Evolutionary conservation across 2,888 invertebrate genomes (phyloP).

Genomic region (Apotomis turbidana): DNA sequence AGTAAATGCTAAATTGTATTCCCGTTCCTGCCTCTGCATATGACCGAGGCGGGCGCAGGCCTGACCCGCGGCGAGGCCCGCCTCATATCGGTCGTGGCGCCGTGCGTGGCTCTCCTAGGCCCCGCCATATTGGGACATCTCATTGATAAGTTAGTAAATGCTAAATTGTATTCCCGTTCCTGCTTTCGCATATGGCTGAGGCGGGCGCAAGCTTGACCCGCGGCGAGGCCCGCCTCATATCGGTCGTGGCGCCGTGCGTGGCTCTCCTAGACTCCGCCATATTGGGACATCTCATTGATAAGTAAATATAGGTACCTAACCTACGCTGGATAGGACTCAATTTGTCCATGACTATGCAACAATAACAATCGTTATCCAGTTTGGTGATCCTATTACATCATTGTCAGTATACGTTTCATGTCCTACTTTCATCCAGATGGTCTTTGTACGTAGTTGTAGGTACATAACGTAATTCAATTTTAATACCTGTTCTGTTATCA

Average conservation of each 20-base stretch:
- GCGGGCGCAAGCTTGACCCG: constrained; percentile 87
- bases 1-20: constrained; percentile 79
- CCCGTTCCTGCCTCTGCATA: constrained; percentile 91
- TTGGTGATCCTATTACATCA: constrained; percentile 8
- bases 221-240: constrained; percentile 90
- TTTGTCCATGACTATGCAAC: constrained; percentile 6
- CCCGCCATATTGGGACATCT: constrained; percentile 90
- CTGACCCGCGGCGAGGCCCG: constrained; percentile 89
- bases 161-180: constrained; percentile 86
- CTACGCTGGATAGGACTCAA: constrained; percentile 11
- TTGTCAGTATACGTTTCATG: constrained; percentile 1
- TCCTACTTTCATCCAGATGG: background rate
- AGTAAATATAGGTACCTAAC: too few relatives aligned
- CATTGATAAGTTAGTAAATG: constrained; percentile 87
- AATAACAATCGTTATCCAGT: constrained; percentile 12
- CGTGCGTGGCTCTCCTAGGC: constrained; percentile 90
- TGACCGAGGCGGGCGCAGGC: constrained; percentile 86
- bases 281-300: constrained; percentile 90
- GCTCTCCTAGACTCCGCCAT: constrained; percentile 91
- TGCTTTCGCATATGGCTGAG: constrained; percentile 89
- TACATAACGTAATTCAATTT: too few relatives aligned
- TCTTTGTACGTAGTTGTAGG: too few relatives aligned
- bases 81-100: constrained; percentile 90
- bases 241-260: constrained; percentile 90
- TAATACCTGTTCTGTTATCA: too few relatives aligned